Percentiles rank a stretch among this genome's conserved stretches.
These are phyloP conservation scores for Perca fluviatilis DNA, from an alignment of 2,113 vertebrate genomes.

Conservation along the genomic window DNA sequence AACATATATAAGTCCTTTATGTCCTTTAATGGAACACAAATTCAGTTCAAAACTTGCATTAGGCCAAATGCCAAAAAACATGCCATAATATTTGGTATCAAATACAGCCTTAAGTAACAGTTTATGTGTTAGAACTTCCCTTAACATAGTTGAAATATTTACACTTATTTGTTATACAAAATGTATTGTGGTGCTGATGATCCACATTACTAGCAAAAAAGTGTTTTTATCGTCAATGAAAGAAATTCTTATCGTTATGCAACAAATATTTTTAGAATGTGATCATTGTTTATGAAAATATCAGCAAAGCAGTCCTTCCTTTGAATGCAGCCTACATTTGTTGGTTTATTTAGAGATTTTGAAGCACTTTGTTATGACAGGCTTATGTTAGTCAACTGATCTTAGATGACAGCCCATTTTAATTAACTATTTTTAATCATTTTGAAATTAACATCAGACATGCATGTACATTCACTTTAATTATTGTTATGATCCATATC, in stretches of 20 bases:
- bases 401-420: neutral
- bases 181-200: neutral
- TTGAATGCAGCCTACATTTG: slow-evolving; percentile 16
- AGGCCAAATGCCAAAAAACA: neutral
- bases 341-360: slow-evolving; percentile 24
- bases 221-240: neutral
- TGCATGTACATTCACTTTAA: neutral
- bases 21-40: neutral
- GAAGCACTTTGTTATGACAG: slow-evolving; percentile 13
- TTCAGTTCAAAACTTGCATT: neutral
- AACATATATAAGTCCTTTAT: too few species aligned
- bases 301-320: slow-evolving; percentile 21
- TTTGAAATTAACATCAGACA: slow-evolving; percentile 2
- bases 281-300: slow-evolving; percentile 10
- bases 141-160: neutral
- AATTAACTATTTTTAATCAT: neutral
- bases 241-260: neutral
- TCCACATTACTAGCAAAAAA: neutral
- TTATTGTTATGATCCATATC: neutral
- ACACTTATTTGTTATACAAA: neutral
- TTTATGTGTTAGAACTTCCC: too few species aligned
- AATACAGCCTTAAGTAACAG: neutral
- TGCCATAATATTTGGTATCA: neutral
- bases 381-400: neutral
- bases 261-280: slow-evolving; percentile 29